Conservation (phyloP, 1,140 invertebrate genomes). For the Akabosia matsudoensis region DNA sequence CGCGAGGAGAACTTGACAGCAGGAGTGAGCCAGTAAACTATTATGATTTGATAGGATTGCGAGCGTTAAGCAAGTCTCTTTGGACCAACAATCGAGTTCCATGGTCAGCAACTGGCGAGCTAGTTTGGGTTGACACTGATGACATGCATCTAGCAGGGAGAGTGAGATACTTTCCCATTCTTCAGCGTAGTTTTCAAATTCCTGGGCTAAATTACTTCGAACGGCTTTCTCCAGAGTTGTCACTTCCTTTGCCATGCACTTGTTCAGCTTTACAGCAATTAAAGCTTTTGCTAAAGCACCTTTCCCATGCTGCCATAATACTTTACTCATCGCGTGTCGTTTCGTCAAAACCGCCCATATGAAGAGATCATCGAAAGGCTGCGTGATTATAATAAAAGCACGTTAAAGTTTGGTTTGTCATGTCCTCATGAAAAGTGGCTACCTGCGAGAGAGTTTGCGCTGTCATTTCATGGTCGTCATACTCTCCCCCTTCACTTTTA, state of each 20-base stretch:
- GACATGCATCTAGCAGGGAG: constrained; percentile 91
- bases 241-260: constrained; percentile 93
- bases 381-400: constrained; percentile 65
- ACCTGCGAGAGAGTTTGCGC: background rate
- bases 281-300: constrained; percentile 92
- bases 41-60: constrained; percentile 48
- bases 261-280: constrained; percentile 92
- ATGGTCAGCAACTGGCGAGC: constrained; percentile 92
- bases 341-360: constrained; percentile 97
- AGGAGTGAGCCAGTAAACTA: constrained; percentile 88
- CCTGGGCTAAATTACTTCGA: constrained; percentile 60
- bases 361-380: constrained; percentile 89
- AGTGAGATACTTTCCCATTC: constrained; percentile 53
- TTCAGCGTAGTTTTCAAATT: constrained; percentile 80
- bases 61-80: constrained; percentile 71
- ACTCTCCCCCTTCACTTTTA: background rate
- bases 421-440: too few relatives aligned
- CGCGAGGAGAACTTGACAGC: constrained; percentile 93
- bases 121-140: constrained; percentile 91
- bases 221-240: constrained; percentile 60
- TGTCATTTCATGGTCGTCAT: background rate
- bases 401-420: constrained; percentile 51
- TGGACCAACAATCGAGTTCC: constrained; percentile 94
- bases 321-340: constrained; percentile 88
- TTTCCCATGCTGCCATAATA: constrained; percentile 89